A percentile compares a stretch with the other conserved stretches of the same genome.
phyloP scores from a whole-genome alignment of 1,140 invertebrate species.

The Drosophila mayri region DNA sequence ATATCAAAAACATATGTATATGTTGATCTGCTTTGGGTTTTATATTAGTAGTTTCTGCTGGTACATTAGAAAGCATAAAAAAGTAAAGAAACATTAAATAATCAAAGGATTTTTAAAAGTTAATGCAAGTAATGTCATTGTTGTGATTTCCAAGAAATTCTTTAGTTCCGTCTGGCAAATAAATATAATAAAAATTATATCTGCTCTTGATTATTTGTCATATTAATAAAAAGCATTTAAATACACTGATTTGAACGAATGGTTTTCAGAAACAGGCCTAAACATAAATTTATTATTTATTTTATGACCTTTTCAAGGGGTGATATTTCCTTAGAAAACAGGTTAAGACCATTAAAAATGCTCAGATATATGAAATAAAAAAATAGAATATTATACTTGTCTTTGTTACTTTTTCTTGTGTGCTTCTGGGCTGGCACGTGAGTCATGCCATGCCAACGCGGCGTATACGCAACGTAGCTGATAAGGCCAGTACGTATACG shows the following conservation, averaged over 20 bases:
- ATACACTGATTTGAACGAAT: not conserved
- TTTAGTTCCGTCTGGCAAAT: too few species aligned
- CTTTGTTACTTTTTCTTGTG: not conserved
- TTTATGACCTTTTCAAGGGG: not conserved
- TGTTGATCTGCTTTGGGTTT: not conserved
- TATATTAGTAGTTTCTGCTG: too few species aligned
- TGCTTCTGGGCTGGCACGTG: conserved; percentile 25
- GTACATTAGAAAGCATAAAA: not conserved
- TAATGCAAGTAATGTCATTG: not conserved
- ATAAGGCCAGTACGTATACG: conserved; percentile 9
- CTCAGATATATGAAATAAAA: not conserved
- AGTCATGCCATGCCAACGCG: conserved; percentile 2
- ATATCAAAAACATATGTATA: too few species aligned
- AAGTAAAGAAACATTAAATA: not conserved
- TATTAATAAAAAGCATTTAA: not conserved
- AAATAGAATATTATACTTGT: not conserved
- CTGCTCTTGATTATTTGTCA: too few species aligned
- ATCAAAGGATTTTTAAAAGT: not conserved
- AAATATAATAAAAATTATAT: too few species aligned
- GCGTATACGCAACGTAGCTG: conserved; percentile 31
- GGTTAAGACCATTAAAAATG: conserved; percentile 1
- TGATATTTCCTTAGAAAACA: not conserved
- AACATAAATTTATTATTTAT: not conserved
- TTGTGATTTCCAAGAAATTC: not conserved
- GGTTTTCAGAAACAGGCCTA: not conserved